A percentile compares a stretch with the other conserved stretches of the same genome.
Conservation (phyloP, 2,888 invertebrate species). For the Trachelus tabidus region DNA sequence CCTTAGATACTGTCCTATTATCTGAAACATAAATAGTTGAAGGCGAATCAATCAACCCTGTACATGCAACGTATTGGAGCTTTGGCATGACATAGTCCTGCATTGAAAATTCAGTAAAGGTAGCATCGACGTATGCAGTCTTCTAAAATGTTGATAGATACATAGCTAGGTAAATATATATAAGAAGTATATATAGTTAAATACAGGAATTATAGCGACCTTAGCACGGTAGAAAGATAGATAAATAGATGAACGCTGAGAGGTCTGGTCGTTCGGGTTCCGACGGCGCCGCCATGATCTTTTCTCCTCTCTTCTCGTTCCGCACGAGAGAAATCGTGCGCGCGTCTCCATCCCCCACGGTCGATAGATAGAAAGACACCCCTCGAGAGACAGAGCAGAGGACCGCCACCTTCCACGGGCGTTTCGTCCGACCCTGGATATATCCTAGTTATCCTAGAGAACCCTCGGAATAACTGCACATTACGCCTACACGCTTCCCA, state of each 20-base stretch:
- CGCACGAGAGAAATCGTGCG: conserved; percentile 13
- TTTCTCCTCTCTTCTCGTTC: not conserved
- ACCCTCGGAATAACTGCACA: not conserved
- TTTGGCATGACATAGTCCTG: not conserved
- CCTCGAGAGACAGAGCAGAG: not conserved
- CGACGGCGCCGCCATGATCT: conserved; percentile 24
- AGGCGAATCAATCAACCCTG: not conserved
- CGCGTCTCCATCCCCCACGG: conserved; percentile 17
- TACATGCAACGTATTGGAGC: not conserved
- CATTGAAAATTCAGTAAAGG: not conserved
- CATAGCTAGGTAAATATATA: not conserved
- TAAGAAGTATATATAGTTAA: not conserved
- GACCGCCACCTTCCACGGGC: not conserved
- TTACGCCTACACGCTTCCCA: not conserved
- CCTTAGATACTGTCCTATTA: not conserved
- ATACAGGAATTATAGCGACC: not conserved
- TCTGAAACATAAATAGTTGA: not conserved
- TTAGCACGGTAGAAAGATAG: not conserved
- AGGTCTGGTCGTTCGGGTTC: conserved; percentile 3
- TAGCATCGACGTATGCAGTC: not conserved
- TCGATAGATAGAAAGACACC: conserved; percentile 16
- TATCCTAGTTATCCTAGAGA: conserved; percentile 2
- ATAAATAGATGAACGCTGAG: not conserved
- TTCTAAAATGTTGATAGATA: not conserved
- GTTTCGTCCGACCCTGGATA: not conserved